These are phyloP conservation scores for Caenorhabditis auriculariae DNA, from an alignment of 2,888 invertebrate genomes.

Conservation along the genomic window DNA sequence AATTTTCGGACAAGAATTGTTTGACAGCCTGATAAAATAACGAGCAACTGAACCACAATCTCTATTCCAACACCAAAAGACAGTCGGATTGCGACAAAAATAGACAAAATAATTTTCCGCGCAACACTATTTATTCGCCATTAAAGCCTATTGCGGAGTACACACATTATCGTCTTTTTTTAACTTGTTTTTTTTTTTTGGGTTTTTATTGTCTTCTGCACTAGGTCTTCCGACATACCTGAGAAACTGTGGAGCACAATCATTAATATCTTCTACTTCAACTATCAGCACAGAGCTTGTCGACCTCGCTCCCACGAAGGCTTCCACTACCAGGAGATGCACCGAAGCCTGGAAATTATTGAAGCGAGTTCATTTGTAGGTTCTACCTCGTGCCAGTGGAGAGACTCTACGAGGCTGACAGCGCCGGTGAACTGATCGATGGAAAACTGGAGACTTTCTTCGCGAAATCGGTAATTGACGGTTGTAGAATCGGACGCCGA, in stretches of 20 bases:
- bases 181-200: background rate
- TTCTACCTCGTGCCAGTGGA: constrained; percentile 64
- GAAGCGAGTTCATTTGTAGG: background rate
- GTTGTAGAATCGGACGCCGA: constrained; percentile 27
- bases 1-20: too few species aligned
- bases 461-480: constrained; percentile 36
- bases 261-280: constrained; percentile 78
- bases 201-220: too few species aligned
- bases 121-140: too few species aligned
- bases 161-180: too few species aligned
- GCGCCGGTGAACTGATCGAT: constrained; percentile 91
- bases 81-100: too few species aligned
- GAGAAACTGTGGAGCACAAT: constrained; percentile 88
- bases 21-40: too few species aligned
- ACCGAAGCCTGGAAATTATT: constrained; percentile 12
- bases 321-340: constrained; percentile 28
- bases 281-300: constrained; percentile 67
- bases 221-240: too few species aligned
- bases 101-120: too few species aligned
- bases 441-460: constrained; percentile 72
- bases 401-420: constrained; percentile 77
- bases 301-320: constrained; percentile 16
- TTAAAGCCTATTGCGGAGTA: too few species aligned
- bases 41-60: too few species aligned
- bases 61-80: too few species aligned